phyloP scores from a whole-genome alignment of 1,140 invertebrate species.

The Drosophila ambigua region DNA sequence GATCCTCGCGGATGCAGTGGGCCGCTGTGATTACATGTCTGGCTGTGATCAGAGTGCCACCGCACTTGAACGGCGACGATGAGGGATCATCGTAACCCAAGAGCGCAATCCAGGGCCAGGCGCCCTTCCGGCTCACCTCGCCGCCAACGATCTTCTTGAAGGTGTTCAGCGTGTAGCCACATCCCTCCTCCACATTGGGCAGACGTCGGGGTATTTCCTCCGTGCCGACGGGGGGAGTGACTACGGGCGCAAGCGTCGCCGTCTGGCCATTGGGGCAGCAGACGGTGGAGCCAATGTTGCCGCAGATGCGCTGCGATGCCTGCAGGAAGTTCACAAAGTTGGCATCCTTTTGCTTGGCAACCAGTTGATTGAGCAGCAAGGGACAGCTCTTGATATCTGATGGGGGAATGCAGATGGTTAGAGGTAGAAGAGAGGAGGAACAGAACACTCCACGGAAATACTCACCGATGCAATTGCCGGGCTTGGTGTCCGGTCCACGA shows the following conservation, averaged over 20 bases:
- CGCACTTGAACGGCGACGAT: constrained; percentile 72
- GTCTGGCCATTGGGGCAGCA: constrained; percentile 65
- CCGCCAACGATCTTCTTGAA: constrained; percentile 84
- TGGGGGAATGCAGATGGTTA: background rate
- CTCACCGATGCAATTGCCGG: constrained; percentile 68
- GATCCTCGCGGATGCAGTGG: constrained; percentile 67
- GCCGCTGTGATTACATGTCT: constrained; percentile 77
- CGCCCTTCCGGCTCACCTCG: constrained; percentile 75
- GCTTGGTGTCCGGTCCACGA: constrained; percentile 54
- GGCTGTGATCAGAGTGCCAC: constrained; percentile 78
- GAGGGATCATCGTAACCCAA: constrained; percentile 73
- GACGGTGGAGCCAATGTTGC: constrained; percentile 39
- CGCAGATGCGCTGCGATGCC: constrained; percentile 64
- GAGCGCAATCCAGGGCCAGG: constrained; percentile 80
- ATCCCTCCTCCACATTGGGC: constrained; percentile 70
- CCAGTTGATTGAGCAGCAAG: constrained; percentile 51
- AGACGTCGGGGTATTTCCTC: constrained; percentile 62
- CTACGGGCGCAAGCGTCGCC: background rate
- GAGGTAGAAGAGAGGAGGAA: background rate
- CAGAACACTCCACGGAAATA: background rate
- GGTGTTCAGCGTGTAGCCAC: constrained; percentile 71
- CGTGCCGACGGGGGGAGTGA: constrained; percentile 13
- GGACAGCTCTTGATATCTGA: constrained; percentile 63
- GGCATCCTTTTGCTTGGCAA: constrained; percentile 44
- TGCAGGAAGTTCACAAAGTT: constrained; percentile 59